Percentiles rank a stretch among this genome's conserved stretches.
phyloP scores from a whole-genome alignment of 2,113 vertebrate species.

The Chloropsis cyanopogon region DNA sequence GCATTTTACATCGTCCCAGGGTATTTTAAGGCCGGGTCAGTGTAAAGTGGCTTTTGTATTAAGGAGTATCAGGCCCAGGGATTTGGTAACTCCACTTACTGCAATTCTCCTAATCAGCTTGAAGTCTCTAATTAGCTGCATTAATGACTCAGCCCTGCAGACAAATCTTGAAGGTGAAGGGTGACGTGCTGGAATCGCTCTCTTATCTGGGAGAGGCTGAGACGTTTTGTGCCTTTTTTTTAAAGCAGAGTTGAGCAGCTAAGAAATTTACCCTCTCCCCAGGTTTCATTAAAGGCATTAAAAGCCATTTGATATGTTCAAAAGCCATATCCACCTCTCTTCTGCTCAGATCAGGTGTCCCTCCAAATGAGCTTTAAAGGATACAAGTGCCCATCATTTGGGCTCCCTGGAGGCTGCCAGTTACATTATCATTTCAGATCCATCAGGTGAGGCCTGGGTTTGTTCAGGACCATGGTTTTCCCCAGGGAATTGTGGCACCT shows the following conservation, averaged over 20 bases:
- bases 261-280: not conserved
- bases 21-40: constrained; percentile 20
- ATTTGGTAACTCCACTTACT: constrained; percentile 45
- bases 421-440: not conserved
- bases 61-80: constrained; percentile 6
- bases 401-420: not conserved
- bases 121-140: constrained; percentile 47
- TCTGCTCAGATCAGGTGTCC: not conserved
- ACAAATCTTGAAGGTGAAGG: constrained; percentile 23
- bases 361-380: not conserved
- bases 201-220: not conserved
- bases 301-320: not conserved
- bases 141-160: constrained; percentile 26
- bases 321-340: not conserved
- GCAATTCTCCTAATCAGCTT: constrained; percentile 54
- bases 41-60: constrained; percentile 47
- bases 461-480: not conserved
- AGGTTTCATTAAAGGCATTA: not conserved
- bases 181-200: not conserved
- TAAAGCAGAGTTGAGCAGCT: not conserved
- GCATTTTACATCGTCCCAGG: not conserved
- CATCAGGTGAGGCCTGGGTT: not conserved
- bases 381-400: not conserved
- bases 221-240: not conserved
- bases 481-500: not conserved